These are phyloP conservation scores for Lepus timidus DNA, from an alignment of 2,113 vertebrate species.

Conservation along the genomic window DNA sequence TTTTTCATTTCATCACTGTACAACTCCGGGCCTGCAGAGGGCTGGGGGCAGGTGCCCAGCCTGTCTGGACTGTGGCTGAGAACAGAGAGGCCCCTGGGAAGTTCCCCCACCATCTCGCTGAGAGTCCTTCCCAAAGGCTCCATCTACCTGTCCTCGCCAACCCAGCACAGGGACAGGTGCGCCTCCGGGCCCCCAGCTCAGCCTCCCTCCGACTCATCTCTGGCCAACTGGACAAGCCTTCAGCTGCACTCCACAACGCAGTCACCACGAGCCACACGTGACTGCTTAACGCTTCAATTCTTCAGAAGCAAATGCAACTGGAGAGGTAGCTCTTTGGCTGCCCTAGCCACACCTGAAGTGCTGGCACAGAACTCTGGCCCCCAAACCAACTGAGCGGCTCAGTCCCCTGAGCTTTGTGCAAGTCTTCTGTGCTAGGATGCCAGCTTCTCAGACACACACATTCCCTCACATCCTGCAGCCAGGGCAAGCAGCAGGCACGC, in stretches of 20 bases:
- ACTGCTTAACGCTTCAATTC: not conserved
- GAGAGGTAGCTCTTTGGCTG: not conserved
- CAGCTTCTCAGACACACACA: not conserved
- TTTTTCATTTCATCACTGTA: not conserved
- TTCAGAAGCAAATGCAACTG: not conserved
- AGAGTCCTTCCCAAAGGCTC: not conserved
- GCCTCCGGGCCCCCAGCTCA: rapidly evolving
- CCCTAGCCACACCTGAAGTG: not conserved
- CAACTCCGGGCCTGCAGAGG: not conserved
- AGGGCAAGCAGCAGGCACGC: rapidly evolving
- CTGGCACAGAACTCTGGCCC: not conserved
- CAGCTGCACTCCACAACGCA: not conserved
- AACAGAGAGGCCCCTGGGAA: too few relatives aligned
- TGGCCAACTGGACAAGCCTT: not conserved
- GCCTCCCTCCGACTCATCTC: not conserved
- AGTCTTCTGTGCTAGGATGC: not conserved
- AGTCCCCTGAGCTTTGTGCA: not conserved
- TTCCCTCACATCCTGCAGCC: too few relatives aligned
- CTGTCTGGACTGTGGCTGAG: not conserved
- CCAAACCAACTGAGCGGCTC: not conserved
- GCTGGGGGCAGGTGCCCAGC: not conserved
- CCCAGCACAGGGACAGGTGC: not conserved
- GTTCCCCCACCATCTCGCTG: not conserved
- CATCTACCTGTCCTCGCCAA: not conserved
- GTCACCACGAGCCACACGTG: rapidly evolving